Conservation (phyloP, 2,888 invertebrate species). For the Pachydiplax longipennis region DNA sequence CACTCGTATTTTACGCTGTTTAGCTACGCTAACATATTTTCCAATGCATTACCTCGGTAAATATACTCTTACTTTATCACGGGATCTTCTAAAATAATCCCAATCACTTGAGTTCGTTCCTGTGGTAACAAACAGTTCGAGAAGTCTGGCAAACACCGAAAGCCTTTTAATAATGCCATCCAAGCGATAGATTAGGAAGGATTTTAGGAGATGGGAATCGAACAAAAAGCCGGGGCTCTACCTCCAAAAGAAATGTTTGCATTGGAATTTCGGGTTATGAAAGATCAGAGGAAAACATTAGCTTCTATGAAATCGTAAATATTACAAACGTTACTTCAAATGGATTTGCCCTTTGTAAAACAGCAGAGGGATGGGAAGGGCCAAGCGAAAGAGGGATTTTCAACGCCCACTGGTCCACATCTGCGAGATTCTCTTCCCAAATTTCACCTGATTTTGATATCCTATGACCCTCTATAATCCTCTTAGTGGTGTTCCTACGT, state of each 20-base stretch:
- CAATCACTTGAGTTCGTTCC: neutral
- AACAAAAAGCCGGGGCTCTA: neutral
- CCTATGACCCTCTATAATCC: neutral
- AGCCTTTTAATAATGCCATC: neutral
- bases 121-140: neutral
- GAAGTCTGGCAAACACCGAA: neutral
- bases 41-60: neutral
- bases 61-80: neutral
- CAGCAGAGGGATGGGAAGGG: neutral
- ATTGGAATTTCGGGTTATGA: neutral
- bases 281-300: neutral
- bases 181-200: slow-evolving; percentile 8
- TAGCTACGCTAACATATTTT: neutral
- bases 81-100: neutral
- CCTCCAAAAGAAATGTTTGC: neutral
- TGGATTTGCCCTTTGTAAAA: neutral
- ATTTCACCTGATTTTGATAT: neutral
- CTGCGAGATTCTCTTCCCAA: neutral
- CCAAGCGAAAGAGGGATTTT: neutral
- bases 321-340: neutral
- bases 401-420: neutral
- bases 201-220: neutral
- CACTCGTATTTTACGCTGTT: neutral
- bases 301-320: neutral
- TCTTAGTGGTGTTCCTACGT: neutral